phyloP scores from a whole-genome alignment of 2,113 vertebrate genomes.

The Prolemur simus region DNA sequence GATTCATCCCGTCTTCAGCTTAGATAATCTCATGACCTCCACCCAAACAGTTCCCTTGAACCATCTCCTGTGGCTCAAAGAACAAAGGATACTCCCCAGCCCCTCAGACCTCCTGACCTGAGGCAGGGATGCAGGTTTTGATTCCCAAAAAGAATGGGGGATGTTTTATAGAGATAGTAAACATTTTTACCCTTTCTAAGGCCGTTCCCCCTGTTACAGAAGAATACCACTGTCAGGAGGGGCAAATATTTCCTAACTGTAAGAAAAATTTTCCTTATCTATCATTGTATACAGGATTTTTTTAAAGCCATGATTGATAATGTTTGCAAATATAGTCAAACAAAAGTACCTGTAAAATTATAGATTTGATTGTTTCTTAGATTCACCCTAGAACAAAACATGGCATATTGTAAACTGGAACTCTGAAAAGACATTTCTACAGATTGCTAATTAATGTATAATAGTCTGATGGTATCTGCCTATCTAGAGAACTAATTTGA shows the following conservation, averaged over 20 bases:
- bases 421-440: background rate
- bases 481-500: background rate
- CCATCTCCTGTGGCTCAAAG: too few relatives aligned
- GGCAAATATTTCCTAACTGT: background rate
- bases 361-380: background rate
- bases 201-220: too few relatives aligned
- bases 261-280: background rate
- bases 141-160: too few relatives aligned
- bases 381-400: background rate
- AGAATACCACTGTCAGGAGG: background rate
- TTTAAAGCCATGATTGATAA: background rate
- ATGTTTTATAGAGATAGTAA: too few relatives aligned
- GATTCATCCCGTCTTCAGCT: too few relatives aligned
- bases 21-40: too few relatives aligned
- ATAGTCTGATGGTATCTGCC: background rate
- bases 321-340: background rate
- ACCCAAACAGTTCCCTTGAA: too few relatives aligned
- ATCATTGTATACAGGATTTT: background rate
- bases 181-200: too few relatives aligned
- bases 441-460: background rate
- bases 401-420: background rate
- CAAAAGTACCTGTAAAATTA: background rate
- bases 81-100: too few relatives aligned
- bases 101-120: too few relatives aligned
- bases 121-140: too few relatives aligned